Conservation (phyloP, 2,888 invertebrate genomes). For the Neuroscelio doddi region DNA sequence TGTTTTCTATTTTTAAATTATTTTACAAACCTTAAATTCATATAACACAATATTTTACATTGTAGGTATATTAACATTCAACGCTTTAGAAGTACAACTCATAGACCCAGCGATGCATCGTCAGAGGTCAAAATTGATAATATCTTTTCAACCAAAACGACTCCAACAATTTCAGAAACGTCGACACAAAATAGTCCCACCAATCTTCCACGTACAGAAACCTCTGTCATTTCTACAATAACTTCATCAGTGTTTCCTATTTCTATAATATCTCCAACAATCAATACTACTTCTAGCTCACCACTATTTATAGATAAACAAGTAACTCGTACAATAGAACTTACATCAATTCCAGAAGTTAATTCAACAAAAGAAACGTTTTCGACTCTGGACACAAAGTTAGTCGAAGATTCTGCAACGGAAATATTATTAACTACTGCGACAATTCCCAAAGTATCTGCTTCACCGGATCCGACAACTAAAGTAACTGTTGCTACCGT, state of each 20-base stretch:
- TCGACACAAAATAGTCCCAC: slow-evolving; percentile 17
- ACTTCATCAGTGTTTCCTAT: slow-evolving; percentile 39
- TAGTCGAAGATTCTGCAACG: slow-evolving; percentile 63
- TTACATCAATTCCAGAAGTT: slow-evolving; percentile 11
- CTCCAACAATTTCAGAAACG: slow-evolving; percentile 20
- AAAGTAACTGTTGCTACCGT: slow-evolving; percentile 64
- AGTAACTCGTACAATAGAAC: slow-evolving; percentile 1
- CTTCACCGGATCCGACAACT: slow-evolving; percentile 44
- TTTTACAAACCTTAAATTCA: no score
- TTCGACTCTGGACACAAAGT: slow-evolving; percentile 50
- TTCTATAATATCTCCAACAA: slow-evolving; percentile 51
- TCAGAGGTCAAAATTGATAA: slow-evolving; percentile 18
- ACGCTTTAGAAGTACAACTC: slow-evolving; percentile 67
- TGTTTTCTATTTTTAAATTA: not conserved
- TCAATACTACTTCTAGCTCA: slow-evolving; percentile 28
- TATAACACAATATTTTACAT: no score
- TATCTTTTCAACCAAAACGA: slow-evolving; percentile 24
- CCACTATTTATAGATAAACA: slow-evolving; percentile 24
- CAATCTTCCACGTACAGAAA: slow-evolving; percentile 20
- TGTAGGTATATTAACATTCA: slow-evolving; percentile 70
- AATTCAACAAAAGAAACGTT: slow-evolving; percentile 12
- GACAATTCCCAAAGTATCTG: slow-evolving; percentile 40
- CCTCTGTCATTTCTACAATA: slow-evolving; percentile 21
- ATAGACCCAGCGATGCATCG: slow-evolving; percentile 29
- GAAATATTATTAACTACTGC: slow-evolving; percentile 61